Percentiles rank a stretch among this genome's conserved stretches.
Conservation (phyloP, 2,888 invertebrate species). For the Mesorhabditis spiculigera region DNA sequence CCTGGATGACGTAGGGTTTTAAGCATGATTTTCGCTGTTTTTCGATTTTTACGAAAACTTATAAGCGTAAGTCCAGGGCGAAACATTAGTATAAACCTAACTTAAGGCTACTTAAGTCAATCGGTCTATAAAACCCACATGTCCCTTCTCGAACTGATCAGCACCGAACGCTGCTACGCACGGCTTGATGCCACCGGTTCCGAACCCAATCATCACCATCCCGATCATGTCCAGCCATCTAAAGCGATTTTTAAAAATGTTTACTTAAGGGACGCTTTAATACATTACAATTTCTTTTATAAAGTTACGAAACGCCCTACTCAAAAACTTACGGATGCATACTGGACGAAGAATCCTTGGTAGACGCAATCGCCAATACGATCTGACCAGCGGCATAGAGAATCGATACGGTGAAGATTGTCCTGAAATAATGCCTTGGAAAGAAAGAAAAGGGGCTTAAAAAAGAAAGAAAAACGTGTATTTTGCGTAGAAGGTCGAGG, state of each 20-base stretch:
- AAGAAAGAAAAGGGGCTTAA: no score
- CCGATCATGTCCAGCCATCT: slow-evolving; percentile 55
- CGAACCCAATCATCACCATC: slow-evolving; percentile 61
- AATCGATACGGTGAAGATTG: slow-evolving; percentile 83
- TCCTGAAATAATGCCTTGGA: no score
- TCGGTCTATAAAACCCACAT: slow-evolving; percentile 52
- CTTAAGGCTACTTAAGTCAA: no score
- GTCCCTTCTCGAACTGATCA: slow-evolving; percentile 62
- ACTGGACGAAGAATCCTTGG: slow-evolving; percentile 51
- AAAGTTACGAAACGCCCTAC: no score
- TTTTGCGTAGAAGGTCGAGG: no score
- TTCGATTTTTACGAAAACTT: no score
- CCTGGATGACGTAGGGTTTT: slow-evolving; percentile 61
- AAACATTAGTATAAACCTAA: no score
- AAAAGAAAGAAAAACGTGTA: no score
- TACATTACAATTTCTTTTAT: no score
- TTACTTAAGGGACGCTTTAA: no score
- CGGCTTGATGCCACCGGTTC: slow-evolving; percentile 64
- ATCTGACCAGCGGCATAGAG: slow-evolving; percentile 82
- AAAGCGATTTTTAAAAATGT: slow-evolving; percentile 5
- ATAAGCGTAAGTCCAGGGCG: no score
- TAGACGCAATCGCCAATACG: slow-evolving; percentile 69
- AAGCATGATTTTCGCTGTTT: no score
- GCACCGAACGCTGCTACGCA: slow-evolving; percentile 64
- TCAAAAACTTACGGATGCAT: slow-evolving; percentile 45